These are phyloP conservation scores for Enoplosus armatus DNA, from an alignment of 2,797 vertebrate genomes.

Conservation along the genomic window DNA sequence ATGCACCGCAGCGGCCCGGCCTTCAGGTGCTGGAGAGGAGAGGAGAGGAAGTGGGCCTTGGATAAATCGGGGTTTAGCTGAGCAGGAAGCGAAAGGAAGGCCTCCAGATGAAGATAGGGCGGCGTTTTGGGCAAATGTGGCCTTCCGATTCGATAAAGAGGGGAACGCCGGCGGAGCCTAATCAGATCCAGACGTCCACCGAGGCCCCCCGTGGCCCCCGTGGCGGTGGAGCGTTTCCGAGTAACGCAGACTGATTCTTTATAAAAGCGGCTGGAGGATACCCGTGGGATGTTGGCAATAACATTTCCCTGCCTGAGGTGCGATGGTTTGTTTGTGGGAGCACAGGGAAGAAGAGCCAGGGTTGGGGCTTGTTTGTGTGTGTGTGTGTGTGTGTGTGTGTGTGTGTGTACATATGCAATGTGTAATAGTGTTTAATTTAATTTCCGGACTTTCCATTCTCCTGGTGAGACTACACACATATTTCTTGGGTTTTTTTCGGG, in stretches of 20 bases:
- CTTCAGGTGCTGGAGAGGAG: conserved; percentile 54
- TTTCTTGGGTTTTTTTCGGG: conserved; percentile 2
- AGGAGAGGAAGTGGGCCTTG: conserved; percentile 59
- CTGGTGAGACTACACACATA: conserved; percentile 13
- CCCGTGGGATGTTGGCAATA: conserved; percentile 76
- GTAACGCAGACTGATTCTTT: conserved; percentile 77
- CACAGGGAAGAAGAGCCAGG: conserved; percentile 29
- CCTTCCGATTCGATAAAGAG: conserved; percentile 56
- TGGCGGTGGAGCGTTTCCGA: conserved; percentile 58
- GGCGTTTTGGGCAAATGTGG: conserved; percentile 45
- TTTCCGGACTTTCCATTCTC: conserved; percentile 11
- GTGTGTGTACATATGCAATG: conserved; percentile 1
- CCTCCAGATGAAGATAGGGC: conserved; percentile 51
- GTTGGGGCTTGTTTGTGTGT: conserved; percentile 3
- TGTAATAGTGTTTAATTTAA: conserved; percentile 37
- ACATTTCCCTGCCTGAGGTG: conserved; percentile 71
- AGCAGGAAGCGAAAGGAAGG: conserved; percentile 33
- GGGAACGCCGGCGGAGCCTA: conserved; percentile 49
- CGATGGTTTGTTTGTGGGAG: conserved; percentile 55
- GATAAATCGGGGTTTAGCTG: conserved; percentile 67
- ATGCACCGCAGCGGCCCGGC: conserved; percentile 34
- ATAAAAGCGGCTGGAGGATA: conserved; percentile 65
- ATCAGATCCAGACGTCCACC: conserved; percentile 62
- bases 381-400: conserved; percentile 7
- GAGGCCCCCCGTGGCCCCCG: conserved; percentile 64